Conservation (phyloP, 2,888 invertebrate genomes). For the Xanthorhoe spadicearia region DNA sequence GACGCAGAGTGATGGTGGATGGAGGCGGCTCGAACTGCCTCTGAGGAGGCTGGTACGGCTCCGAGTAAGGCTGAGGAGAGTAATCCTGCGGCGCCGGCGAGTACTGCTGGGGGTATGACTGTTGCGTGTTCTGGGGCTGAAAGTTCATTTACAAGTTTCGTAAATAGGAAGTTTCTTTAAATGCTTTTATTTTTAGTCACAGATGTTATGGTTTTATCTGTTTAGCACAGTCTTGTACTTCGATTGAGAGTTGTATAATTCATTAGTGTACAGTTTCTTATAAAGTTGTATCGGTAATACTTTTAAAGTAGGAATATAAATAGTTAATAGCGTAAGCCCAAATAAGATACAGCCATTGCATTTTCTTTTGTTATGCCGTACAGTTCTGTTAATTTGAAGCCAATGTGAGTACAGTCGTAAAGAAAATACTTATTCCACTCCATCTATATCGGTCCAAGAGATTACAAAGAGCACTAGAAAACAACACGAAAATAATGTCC, state of each 20-base stretch:
- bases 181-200: conserved; percentile 25
- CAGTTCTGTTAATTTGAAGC: conserved; percentile 7
- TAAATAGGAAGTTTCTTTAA: background rate
- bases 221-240: background rate
- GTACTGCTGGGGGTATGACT: conserved; percentile 53
- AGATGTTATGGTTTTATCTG: conserved; percentile 5
- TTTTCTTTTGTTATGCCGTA: conserved; percentile 14
- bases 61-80: conserved; percentile 55
- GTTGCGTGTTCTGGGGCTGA: conserved; percentile 46
- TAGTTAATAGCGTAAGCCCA: conserved; percentile 11
- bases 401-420: conserved; percentile 5
- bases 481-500: conserved; percentile 19
- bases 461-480: conserved; percentile 13
- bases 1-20: conserved; percentile 88
- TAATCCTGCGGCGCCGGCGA: conserved; percentile 53
- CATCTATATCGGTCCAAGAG: background rate
- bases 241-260: background rate
- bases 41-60: conserved; percentile 86
- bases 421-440: conserved; percentile 13
- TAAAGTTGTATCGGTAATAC: background rate
- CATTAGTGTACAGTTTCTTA: background rate
- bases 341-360: conserved; percentile 8
- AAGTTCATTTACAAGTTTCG: conserved; percentile 8
- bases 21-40: conserved; percentile 86
- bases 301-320: background rate